phyloP scores from a whole-genome alignment of 1,140 invertebrate species.

The Pararge aegeria region DNA sequence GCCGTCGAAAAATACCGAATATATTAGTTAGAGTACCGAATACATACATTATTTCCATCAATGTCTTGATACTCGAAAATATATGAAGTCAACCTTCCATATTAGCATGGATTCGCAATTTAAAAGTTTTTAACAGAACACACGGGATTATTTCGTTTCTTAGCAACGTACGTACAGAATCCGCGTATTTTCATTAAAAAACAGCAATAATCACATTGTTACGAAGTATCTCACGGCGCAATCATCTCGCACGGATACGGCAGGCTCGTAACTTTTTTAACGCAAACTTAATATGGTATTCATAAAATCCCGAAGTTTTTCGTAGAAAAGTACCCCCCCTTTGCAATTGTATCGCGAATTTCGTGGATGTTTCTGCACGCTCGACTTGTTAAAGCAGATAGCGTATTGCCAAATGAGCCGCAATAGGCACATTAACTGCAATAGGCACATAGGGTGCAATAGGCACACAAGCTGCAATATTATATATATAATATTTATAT shows the following conservation, averaged over 20 bases:
- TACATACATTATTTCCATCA: too few species aligned
- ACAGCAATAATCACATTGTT: conserved; percentile 37
- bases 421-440: too few species aligned
- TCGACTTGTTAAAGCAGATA: too few species aligned
- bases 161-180: conserved; percentile 4
- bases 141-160: not conserved
- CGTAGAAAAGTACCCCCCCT: conserved; percentile 38
- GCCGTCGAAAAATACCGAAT: too few species aligned
- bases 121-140: not conserved
- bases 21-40: too few species aligned
- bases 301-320: conserved; percentile 46
- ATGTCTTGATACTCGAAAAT: too few species aligned
- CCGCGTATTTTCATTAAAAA: conserved; percentile 16
- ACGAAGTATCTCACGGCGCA: conserved; percentile 42
- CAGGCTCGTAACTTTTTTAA: conserved; percentile 41
- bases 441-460: too few species aligned
- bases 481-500: too few species aligned
- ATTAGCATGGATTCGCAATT: not conserved
- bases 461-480: too few species aligned
- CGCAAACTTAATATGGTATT: conserved; percentile 53
- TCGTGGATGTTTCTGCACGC: not conserved
- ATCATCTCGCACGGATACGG: conserved; percentile 34
- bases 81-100: not conserved
- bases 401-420: too few species aligned
- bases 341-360: conserved; percentile 10